A percentile compares a stretch with the other conserved stretches of the same genome.
Conservation (phyloP, 2,113 vertebrate genomes). For the Indri indri region DNA sequence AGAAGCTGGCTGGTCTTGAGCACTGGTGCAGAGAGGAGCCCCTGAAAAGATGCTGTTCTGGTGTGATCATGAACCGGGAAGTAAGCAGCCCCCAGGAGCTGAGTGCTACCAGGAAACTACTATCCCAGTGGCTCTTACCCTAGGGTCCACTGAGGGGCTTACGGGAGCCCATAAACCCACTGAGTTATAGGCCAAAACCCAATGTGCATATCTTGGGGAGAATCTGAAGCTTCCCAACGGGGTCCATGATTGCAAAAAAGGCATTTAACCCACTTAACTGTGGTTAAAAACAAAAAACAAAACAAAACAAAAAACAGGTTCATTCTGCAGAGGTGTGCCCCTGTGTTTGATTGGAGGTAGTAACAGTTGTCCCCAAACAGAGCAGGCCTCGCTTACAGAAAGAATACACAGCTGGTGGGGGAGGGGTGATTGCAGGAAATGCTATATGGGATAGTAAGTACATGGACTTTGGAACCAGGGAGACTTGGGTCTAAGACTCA, state of each 20-base stretch:
- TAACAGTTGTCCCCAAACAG: background rate
- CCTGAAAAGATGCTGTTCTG: background rate
- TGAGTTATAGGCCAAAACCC: background rate
- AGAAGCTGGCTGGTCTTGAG: background rate
- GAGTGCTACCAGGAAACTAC: background rate
- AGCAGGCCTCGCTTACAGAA: background rate
- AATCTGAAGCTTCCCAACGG: background rate
- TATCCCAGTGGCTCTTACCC: background rate
- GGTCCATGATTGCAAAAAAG: background rate
- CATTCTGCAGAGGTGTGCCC: background rate
- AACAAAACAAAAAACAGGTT: background rate
- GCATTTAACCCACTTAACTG: background rate
- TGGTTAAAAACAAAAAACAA: background rate
- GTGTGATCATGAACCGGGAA: background rate
- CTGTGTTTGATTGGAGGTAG: background rate
- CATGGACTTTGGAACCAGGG: background rate
- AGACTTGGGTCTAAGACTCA: background rate
- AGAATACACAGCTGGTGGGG: background rate
- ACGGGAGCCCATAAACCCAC: background rate
- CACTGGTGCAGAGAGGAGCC: background rate
- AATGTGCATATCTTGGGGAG: background rate
- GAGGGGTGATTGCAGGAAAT: background rate
- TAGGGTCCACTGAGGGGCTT: background rate
- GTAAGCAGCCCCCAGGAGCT: background rate
- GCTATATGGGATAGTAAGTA: too few species aligned